Evolutionary conservation across 2,113 vertebrate species (phyloP).

Genomic region (Plotosus lineatus): DNA sequence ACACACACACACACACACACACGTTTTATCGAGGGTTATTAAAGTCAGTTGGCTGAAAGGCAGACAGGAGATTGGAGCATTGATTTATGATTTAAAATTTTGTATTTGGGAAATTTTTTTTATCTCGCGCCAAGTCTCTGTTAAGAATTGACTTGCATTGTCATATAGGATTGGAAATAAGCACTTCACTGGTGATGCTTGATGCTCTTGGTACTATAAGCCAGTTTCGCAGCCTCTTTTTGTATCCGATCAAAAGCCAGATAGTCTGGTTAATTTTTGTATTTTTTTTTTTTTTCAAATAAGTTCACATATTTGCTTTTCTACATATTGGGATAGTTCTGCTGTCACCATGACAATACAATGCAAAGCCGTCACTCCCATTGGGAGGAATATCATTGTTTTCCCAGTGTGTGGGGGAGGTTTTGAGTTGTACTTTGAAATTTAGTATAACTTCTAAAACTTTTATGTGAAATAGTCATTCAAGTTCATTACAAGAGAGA

Average conservation of each 20-base stretch:
- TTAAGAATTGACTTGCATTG: background rate
- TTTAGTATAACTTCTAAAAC: no score
- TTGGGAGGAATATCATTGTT: background rate
- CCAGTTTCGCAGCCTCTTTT: background rate
- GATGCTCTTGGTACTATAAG: background rate
- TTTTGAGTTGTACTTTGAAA: no score
- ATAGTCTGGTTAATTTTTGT: no score
- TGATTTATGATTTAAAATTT: background rate
- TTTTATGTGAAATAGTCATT: background rate
- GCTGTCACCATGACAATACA: background rate
- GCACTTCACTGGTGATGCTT: background rate
- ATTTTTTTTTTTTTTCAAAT: no score
- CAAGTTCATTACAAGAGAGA: background rate
- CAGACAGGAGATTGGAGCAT: background rate
- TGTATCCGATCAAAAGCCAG: background rate
- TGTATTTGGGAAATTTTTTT: background rate
- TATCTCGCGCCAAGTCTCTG: background rate
- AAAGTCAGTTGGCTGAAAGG: background rate
- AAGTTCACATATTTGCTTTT: background rate
- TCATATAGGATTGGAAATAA: background rate
- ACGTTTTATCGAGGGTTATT: no score
- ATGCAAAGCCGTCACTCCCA: background rate
- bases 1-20: no score
- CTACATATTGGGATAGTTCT: background rate
- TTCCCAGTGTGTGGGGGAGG: background rate